Evolutionary conservation across 1,140 invertebrate species (phyloP), one percentile per base, ranked within the genome.

Genomic region (Dendroctonus valens): DNA sequence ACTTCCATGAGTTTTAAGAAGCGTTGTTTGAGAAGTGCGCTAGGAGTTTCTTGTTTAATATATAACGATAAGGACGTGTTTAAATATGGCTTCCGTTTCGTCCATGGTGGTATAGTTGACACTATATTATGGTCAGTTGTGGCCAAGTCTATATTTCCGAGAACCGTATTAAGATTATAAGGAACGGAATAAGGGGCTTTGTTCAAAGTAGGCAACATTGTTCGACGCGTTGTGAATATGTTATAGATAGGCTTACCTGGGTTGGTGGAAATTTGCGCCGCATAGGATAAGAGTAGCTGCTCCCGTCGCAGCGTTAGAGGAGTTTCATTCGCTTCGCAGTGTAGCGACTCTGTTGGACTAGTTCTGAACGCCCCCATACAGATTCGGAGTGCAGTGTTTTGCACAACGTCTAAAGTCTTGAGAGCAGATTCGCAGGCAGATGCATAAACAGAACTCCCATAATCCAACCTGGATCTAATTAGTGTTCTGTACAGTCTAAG

Each of bases 321-420:
- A n/a, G n/a, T n/a, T n/a, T n/a, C n/a, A 44, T 41, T 6, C 5
- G 65, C 40, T 54, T 61, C 50, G 12, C 12, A 41, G 53, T 44
- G 38, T 6, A 67, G 39, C 15, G 48, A 61, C 11, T 42, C 12
- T 6, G 41, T 7, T 11, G 66, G 51, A n/a, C 37, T 62, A 37
- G 66, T 48, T 41, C 66, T 40, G 44, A 63, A 61, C 26, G 59
- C 66, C 5, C 66, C 66, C 3, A 68, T 46, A n/a, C 39, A 11
- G 7, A 62, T n/a, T 12, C 59, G 41, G 9, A 68, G 50, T 48
- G 44, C 60, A 8, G 59, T 63, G 44, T 68, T 68, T 14, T 62
- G 66, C 44, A 68, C 44, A 14, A 52, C n/a, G 37, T 68, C 51
- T 41, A 68, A 15, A 6, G 9, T 46, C 41, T 68, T 68, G 51